A percentile compares a stretch with the other conserved stretches of the same genome.
These are phyloP conservation scores for Zaprionus tsacasi DNA, from an alignment of 1,140 invertebrate species.

Conservation along the genomic window DNA sequence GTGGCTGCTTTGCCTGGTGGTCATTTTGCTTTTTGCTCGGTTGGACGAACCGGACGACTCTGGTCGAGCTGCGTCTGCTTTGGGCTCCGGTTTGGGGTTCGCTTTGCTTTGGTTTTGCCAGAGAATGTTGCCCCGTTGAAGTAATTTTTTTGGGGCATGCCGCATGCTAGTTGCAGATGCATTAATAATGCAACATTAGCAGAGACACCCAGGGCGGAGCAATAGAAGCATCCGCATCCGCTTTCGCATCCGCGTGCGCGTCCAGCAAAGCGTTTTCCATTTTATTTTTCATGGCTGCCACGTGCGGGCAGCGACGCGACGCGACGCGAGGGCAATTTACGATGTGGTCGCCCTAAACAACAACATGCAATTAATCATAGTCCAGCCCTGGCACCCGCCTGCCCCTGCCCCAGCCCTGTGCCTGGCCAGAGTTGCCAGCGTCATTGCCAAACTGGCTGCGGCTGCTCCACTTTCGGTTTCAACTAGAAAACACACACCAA, in stretches of 20 bases:
- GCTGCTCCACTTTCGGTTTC: constrained; percentile 38
- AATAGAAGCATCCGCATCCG: background rate
- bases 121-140: constrained; percentile 16
- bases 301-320: constrained; percentile 58
- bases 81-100: background rate
- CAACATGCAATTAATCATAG: constrained; percentile 76
- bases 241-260: background rate
- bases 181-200: constrained; percentile 78
- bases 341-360: constrained; percentile 63
- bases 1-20: constrained; percentile 20
- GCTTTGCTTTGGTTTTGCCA: background rate
- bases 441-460: constrained; percentile 37
- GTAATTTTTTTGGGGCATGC: constrained; percentile 24
- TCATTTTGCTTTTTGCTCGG: constrained; percentile 30
- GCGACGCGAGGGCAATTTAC: constrained; percentile 77
- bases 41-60: background rate
- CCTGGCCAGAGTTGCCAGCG: constrained; percentile 1
- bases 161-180: constrained; percentile 62
- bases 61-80: constrained; percentile 4
- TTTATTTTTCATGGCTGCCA: constrained; percentile 63
- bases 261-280: constrained; percentile 11
- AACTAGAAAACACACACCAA: constrained; percentile 25
- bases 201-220: background rate
- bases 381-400: background rate
- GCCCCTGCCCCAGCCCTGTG: too few relatives aligned